These are phyloP conservation scores for Aepyceros melampus DNA, from an alignment of 2,113 vertebrate species.

Conservation along the genomic window DNA sequence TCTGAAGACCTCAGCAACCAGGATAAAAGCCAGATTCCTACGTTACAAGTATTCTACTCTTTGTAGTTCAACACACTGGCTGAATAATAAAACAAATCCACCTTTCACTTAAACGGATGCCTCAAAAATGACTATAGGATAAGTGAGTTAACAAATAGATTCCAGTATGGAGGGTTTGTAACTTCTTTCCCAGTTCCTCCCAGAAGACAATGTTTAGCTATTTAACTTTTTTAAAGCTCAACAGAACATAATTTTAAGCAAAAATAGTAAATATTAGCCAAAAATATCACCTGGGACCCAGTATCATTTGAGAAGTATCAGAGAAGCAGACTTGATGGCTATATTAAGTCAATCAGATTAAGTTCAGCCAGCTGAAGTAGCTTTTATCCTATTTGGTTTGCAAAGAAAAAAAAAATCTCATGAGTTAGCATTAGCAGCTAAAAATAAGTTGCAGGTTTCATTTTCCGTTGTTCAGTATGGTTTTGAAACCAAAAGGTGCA, in stretches of 20 bases:
- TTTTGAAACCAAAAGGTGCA: constrained; percentile 62
- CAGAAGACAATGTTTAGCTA: background rate
- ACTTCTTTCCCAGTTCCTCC: background rate
- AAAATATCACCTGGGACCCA: background rate
- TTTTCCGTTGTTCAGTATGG: constrained; percentile 55
- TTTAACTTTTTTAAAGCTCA: background rate
- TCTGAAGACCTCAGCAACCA: background rate
- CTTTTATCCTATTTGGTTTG: constrained; percentile 46
- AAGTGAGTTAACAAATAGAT: background rate
- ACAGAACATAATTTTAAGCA: constrained; percentile 30
- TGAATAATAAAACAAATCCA: background rate
- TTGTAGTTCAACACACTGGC: background rate
- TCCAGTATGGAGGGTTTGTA: background rate
- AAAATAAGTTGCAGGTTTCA: constrained; percentile 69
- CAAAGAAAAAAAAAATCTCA: constrained; percentile 60
- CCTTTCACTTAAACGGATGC: background rate
- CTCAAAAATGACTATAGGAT: background rate
- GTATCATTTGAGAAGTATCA: background rate
- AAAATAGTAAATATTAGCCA: background rate
- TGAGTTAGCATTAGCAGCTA: constrained; percentile 59
- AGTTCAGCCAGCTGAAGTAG: constrained; percentile 20
- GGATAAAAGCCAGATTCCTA: background rate
- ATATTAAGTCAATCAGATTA: constrained; percentile 28
- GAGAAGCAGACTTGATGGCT: background rate
- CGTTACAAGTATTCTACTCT: background rate